Evolutionary conservation across 2,797 vertebrate species (phyloP).

Genomic region (Chaetodon trifasciatus): DNA sequence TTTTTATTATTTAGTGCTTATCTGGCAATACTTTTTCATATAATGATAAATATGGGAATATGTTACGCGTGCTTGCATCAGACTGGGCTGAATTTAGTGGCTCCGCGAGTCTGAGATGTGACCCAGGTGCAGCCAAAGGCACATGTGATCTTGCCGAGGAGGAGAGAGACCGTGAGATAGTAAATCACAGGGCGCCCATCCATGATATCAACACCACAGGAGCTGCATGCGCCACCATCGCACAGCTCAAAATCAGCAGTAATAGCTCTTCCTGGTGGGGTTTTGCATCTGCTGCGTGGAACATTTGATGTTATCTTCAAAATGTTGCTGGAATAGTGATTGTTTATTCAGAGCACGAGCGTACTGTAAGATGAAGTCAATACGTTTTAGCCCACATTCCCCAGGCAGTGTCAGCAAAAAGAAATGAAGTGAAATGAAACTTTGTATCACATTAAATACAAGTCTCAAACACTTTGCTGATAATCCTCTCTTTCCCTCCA

Average conservation of each 20-base stretch:
- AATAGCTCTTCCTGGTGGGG: constrained; percentile 13
- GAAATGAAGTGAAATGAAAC: constrained; percentile 34
- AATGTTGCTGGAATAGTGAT: constrained; percentile 10
- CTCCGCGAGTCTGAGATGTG: constrained; percentile 42
- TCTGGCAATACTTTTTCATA: constrained; percentile 16
- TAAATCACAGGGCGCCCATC: constrained; percentile 57
- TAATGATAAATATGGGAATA: constrained; percentile 21
- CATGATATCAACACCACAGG: constrained; percentile 51
- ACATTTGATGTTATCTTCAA: constrained; percentile 43
- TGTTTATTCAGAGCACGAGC: not conserved
- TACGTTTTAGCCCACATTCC: not conserved
- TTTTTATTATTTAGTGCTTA: constrained; percentile 18
- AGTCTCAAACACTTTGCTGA: constrained; percentile 44
- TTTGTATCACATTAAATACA: constrained; percentile 27
- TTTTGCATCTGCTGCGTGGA: constrained; percentile 10
- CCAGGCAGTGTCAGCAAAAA: not conserved
- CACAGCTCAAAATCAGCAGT: constrained; percentile 19
- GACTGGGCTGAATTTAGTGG: constrained; percentile 15
- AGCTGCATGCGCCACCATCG: constrained; percentile 28
- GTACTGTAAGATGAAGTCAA: constrained; percentile 11
- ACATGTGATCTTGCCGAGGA: constrained; percentile 7
- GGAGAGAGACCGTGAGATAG: constrained; percentile 43
- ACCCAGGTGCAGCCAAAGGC: constrained; percentile 34
- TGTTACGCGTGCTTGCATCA: constrained; percentile 54
- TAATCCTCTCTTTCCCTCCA: constrained; percentile 36